Percentiles rank a stretch among this genome's conserved stretches.
phyloP scores from a whole-genome alignment of 2,888 invertebrate genomes.

The Epinotia bilunana region DNA sequence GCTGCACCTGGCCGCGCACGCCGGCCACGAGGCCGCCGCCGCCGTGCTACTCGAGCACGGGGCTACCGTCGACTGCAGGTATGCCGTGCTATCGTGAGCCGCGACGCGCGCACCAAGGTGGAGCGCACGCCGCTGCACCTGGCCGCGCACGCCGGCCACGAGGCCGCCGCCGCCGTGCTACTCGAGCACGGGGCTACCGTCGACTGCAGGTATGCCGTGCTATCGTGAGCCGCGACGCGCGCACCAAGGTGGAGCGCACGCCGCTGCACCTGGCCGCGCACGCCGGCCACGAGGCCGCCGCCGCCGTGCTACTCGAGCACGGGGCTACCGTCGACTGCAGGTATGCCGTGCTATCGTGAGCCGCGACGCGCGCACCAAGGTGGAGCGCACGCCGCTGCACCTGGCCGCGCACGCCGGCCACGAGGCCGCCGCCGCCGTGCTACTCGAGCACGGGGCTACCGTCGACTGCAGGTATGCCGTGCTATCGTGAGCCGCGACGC shows the following conservation, averaged over 20 bases:
- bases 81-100: too few relatives aligned
- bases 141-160: conserved; percentile 84
- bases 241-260: conserved; percentile 96
- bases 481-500: conserved; percentile 90
- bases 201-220: conserved; percentile 5
- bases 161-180: conserved; percentile 90
- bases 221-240: conserved; percentile 91
- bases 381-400: conserved; percentile 96
- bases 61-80: too few relatives aligned
- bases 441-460: conserved; percentile 95
- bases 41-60: too few relatives aligned
- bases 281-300: conserved; percentile 86
- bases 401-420: conserved; percentile 86
- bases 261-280: conserved; percentile 92
- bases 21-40: too few relatives aligned
- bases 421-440: conserved; percentile 89
- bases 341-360: conserved; percentile 80
- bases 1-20: too few relatives aligned
- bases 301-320: conserved; percentile 94
- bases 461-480: conserved; percentile 7
- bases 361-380: conserved; percentile 95
- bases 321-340: conserved; percentile 84
- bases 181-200: conserved; percentile 93
- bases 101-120: too few relatives aligned
- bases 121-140: conserved; percentile 92